These are phyloP conservation scores for Pollenia griseotomentosa DNA, from an alignment of 2,888 invertebrate genomes.

Conservation along the genomic window DNA sequence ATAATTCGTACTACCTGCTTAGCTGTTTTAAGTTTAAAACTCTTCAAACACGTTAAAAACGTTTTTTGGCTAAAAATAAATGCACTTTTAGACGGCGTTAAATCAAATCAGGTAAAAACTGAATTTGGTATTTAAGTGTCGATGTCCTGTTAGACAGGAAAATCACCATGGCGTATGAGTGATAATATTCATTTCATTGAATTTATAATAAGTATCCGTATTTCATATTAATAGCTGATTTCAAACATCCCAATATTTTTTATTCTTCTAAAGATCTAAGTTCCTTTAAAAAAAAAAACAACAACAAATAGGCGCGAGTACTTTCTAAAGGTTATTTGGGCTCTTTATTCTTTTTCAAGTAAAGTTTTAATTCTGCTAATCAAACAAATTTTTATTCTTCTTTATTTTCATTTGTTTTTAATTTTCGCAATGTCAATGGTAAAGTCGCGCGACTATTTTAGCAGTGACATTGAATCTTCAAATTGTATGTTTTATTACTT, in stretches of 20 bases:
- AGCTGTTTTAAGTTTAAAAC: too few species aligned
- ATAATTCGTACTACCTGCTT: too few species aligned
- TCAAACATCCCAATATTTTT: too few species aligned
- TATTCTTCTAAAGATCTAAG: too few species aligned
- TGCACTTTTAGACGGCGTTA: too few species aligned
- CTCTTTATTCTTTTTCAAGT: constrained; percentile 29
- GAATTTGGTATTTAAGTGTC: background rate
- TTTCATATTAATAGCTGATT: too few species aligned
- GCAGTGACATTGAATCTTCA: constrained; percentile 67
- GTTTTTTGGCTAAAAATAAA: too few species aligned
- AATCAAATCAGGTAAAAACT: too few species aligned
- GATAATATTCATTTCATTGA: background rate
- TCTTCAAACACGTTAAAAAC: too few species aligned
- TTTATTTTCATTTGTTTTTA: constrained; percentile 17
- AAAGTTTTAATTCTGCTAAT: constrained; percentile 46
- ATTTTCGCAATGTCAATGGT: constrained; percentile 66
- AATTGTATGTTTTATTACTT: constrained; percentile 21
- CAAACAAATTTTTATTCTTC: constrained; percentile 14
- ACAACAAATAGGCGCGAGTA: background rate
- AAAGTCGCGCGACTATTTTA: constrained; percentile 64
- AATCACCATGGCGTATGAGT: constrained; percentile 3
- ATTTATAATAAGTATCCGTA: background rate
- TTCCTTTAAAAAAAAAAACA: too few species aligned
- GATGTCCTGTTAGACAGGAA: background rate
- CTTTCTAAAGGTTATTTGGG: constrained; percentile 29